These are phyloP conservation scores for Tortrix viridana DNA, from an alignment of 2,888 invertebrate genomes.

Conservation along the genomic window DNA sequence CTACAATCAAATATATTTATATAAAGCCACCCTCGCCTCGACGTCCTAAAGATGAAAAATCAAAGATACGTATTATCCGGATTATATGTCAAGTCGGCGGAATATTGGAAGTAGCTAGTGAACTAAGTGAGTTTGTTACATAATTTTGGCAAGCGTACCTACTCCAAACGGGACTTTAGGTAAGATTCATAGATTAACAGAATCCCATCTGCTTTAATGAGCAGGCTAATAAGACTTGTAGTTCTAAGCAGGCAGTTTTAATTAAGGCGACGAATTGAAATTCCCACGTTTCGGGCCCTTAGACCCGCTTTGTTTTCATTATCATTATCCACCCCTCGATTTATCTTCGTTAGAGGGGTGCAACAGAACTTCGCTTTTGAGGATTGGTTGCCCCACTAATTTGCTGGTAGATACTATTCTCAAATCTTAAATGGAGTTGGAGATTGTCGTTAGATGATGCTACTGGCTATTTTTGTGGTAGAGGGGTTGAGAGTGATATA, in stretches of 20 bases:
- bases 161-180: neutral
- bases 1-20: no score
- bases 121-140: no score
- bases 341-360: constrained; percentile 65
- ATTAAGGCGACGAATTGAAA: constrained; percentile 70
- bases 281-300: constrained; percentile 58
- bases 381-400: constrained; percentile 39
- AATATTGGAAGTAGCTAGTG: no score
- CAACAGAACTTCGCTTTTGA: constrained; percentile 40
- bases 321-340: constrained; percentile 65
- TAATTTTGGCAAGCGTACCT: no score
- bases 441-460: neutral
- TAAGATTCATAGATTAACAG: constrained; percentile 1
- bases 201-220: constrained; percentile 13
- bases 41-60: no score
- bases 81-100: no score
- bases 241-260: constrained; percentile 49
- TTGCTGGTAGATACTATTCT: constrained; percentile 20
- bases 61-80: no score
- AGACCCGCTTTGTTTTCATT: constrained; percentile 67
- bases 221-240: constrained; percentile 19
- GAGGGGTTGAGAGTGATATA: neutral
- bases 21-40: no score
- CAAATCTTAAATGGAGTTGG: constrained; percentile 7
- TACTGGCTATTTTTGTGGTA: neutral